Conservation (phyloP, 2,797 vertebrate genomes). For the Rhinella marina region DNA sequence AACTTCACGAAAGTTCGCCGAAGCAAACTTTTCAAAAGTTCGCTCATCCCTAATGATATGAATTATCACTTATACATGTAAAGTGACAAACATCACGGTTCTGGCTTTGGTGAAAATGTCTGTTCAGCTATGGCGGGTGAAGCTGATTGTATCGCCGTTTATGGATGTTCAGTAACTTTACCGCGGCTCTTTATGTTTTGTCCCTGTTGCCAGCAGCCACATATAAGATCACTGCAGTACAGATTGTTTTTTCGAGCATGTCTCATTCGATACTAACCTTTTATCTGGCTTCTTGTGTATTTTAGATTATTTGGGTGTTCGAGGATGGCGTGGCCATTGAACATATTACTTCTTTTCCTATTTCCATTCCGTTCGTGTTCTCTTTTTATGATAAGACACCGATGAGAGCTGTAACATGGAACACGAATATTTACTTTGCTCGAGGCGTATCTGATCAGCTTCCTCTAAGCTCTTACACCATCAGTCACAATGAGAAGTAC, state of each 20-base stretch:
- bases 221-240: not conserved
- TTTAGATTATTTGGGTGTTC: slow-evolving; percentile 49
- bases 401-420: slow-evolving; percentile 31
- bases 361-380: slow-evolving; percentile 24
- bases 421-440: slow-evolving; percentile 6
- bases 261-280: not conserved
- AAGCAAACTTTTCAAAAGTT: too few species aligned
- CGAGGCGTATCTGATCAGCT: slow-evolving; percentile 19
- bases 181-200: not conserved
- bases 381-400: slow-evolving; percentile 23
- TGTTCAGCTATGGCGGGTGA: not conserved
- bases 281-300: slow-evolving; percentile 31
- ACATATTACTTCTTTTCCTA: slow-evolving; percentile 39
- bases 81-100: too few species aligned
- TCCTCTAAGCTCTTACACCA: slow-evolving; percentile 3
- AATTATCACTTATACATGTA: too few species aligned
- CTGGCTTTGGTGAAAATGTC: too few species aligned
- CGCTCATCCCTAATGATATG: too few species aligned
- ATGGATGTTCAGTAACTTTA: not conserved
- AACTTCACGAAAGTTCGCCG: too few species aligned
- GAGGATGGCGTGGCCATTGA: slow-evolving; percentile 25
- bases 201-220: not conserved
- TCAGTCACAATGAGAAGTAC: slow-evolving; percentile 9
- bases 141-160: not conserved
- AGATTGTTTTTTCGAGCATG: not conserved